Evolutionary conservation across 1,140 invertebrate genomes (phyloP).

Genomic region (Rhizoglyphus robini): DNA sequence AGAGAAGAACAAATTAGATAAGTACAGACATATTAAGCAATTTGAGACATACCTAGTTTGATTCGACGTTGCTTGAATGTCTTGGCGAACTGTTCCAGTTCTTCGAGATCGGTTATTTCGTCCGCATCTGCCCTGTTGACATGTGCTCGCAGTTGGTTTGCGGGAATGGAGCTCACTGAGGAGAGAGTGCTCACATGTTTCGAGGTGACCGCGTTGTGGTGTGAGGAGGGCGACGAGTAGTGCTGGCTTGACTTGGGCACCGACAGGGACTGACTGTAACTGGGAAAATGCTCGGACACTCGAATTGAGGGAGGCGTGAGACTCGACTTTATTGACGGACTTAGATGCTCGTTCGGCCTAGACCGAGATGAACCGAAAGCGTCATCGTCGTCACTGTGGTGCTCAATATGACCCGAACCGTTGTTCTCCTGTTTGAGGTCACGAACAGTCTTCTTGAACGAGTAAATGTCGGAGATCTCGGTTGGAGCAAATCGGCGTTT

Average conservation of each 20-base stretch:
- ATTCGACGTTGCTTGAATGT: constrained; percentile 90
- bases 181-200: constrained; percentile 33
- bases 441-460: not conserved
- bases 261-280: not conserved
- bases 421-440: not conserved
- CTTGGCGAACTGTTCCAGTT: constrained; percentile 90
- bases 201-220: not conserved
- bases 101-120: constrained; percentile 85
- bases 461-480: not conserved
- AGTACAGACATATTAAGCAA: not conserved
- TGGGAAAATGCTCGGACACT: constrained; percentile 2
- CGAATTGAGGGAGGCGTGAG: constrained; percentile 14
- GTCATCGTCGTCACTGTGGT: not conserved
- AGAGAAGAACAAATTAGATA: not conserved
- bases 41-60: constrained; percentile 54
- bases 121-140: constrained; percentile 45
- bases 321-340: constrained; percentile 20
- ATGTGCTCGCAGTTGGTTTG: constrained; percentile 13
- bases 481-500: not conserved
- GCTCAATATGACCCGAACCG: not conserved
- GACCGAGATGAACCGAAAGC: not conserved
- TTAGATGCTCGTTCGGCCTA: not conserved
- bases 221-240: not conserved
- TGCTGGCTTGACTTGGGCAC: not conserved
- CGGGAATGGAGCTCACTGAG: constrained; percentile 12